Conservation (phyloP, 1,140 invertebrate species). For the Diachasma alloeum region DNA sequence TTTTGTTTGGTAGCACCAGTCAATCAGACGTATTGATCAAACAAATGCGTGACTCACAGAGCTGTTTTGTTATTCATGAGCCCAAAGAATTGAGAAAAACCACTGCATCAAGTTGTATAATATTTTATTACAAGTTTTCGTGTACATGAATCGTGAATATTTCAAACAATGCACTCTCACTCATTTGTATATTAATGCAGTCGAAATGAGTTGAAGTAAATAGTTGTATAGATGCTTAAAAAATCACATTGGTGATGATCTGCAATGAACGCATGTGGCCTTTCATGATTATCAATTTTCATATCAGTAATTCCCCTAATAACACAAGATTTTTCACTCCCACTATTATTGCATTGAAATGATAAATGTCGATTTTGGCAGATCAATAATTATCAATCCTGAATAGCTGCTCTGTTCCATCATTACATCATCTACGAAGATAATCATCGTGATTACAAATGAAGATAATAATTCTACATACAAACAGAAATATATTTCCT, state of each 20-base stretch:
- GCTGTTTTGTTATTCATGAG: not conserved
- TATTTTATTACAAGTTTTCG: constrained; percentile 5
- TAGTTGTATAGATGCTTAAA: not conserved
- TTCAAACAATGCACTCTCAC: not conserved
- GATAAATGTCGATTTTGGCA: not conserved
- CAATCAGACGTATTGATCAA: not conserved
- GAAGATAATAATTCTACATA: not conserved
- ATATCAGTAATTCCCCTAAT: not conserved
- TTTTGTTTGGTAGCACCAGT: not conserved
- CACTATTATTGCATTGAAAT: too few relatives aligned
- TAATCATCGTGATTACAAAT: not conserved
- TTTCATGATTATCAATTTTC: not conserved
- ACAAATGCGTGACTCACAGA: not conserved
- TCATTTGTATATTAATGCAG: not conserved
- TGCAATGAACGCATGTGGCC: too few relatives aligned
- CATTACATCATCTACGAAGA: not conserved
- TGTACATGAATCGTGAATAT: not conserved
- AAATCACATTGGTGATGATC: not conserved
- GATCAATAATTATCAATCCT: not conserved
- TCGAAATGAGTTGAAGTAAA: not conserved
- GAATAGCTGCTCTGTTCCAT: not conserved
- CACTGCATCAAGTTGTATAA: not conserved
- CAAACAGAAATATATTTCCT: not conserved
- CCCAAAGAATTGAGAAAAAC: not conserved
- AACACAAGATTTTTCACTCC: too few relatives aligned